Conservation (phyloP, 2,888 invertebrate species). For the Drosophila siamana region DNA sequence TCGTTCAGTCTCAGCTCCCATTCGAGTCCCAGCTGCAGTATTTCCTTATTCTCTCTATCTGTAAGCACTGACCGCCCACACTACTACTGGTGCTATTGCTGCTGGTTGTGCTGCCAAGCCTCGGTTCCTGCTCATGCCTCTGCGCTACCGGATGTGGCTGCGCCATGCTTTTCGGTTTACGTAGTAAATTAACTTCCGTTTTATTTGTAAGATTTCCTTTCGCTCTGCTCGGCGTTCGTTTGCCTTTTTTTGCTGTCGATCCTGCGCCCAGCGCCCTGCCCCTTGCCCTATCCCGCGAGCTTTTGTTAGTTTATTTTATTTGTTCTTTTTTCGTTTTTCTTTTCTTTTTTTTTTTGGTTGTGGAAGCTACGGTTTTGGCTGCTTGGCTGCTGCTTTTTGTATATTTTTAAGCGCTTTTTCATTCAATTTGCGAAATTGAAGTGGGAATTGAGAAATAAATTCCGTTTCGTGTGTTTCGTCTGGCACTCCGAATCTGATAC, state of each 20-base stretch:
- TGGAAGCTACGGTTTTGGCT: constrained; percentile 37
- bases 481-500: constrained; percentile 40
- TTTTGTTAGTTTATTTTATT: constrained; percentile 71
- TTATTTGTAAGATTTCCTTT: constrained; percentile 82
- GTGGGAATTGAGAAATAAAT: constrained; percentile 85
- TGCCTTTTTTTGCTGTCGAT: constrained; percentile 56
- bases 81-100: background rate
- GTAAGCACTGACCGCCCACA: constrained; percentile 28
- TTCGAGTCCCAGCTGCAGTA: constrained; percentile 47
- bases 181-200: constrained; percentile 84
- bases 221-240: constrained; percentile 67
- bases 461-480: constrained; percentile 72
- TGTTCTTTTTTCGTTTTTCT: background rate
- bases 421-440: constrained; percentile 85
- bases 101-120: background rate
- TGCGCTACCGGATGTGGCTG: constrained; percentile 75
- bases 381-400: constrained; percentile 72
- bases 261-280: constrained; percentile 31
- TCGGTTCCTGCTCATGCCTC: background rate
- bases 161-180: constrained; percentile 82
- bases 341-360: constrained; percentile 42
- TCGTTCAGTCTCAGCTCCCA: constrained; percentile 19
- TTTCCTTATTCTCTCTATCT: constrained; percentile 60
- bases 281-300: constrained; percentile 35
- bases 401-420: constrained; percentile 83